Base-by-base conservation (phyloP, 1,140 invertebrate species). In the Cotesia glomerata region DNA sequence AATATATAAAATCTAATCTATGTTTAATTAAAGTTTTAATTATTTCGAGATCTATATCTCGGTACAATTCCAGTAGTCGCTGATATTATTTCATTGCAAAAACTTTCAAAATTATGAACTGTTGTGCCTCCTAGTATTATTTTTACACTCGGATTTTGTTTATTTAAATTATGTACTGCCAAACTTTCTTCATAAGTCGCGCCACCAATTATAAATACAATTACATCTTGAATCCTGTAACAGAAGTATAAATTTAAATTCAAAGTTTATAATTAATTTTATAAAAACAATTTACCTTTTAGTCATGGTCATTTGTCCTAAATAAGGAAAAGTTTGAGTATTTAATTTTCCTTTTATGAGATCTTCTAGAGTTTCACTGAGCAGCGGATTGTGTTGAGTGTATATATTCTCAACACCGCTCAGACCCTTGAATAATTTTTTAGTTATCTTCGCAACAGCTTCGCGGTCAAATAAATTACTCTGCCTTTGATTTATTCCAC, bases 351-450 rank as follows among this genome's bases (percentile, higher is more conserved):
- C 95, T 83, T 95, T 97, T 5, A 96, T 91, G 5, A 98, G 87
- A 83, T 98, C 96, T 82, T 98, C 96, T 0, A 98, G 78, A 0
- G 93, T 93, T 81, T 96, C 93, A 78, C 93, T 92, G 1, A 99
- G 80, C 9, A 97, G 83, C 0, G 97, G 97, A 13, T 91, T 93
- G 85, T 99, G 97, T 82, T 99, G 97, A 0, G 97, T 98, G 81
- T 97, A 99, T 74, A 99, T 96, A 87, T 99, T 99, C 84, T 99
- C 97, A 3, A 99, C 96, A 3, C 97, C 97, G 87, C 95, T 95
- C 13, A 97, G 86, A 45, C 93, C 93, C 90, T 93, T 86, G 69
- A 98, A 95, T 68, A 97, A 91, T 82, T 96, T 92, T 79, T 97
- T 94, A 11, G 96, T 97, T 73, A 96, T 93, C 82, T 97, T 97